Conservation (phyloP, 1,140 invertebrate species). For the Neodiprion fabricii region DNA sequence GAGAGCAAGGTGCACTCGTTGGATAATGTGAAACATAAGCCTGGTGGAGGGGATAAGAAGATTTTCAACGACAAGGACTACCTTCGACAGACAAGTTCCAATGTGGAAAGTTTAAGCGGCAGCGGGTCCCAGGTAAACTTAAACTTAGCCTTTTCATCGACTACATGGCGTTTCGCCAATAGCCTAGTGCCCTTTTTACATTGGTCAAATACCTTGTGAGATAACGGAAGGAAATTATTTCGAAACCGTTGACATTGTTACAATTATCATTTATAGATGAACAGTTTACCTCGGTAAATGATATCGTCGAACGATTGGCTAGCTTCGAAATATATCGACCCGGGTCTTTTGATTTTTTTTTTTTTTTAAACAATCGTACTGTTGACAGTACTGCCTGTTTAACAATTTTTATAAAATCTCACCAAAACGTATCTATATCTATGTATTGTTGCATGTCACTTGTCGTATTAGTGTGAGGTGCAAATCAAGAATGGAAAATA, state of each 20-base stretch:
- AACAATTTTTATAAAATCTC: neutral
- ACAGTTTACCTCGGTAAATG: too few species aligned
- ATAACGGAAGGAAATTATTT: too few species aligned
- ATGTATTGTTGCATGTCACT: neutral
- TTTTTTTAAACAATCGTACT: too few species aligned
- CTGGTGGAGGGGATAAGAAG: conserved; percentile 92
- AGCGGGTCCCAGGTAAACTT: conserved; percentile 72
- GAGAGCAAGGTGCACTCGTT: conserved; percentile 89
- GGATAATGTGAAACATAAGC: conserved; percentile 92
- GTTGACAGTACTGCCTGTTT: neutral
- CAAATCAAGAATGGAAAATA: too few species aligned
- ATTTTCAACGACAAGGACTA: conserved; percentile 96
- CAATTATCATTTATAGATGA: too few species aligned
- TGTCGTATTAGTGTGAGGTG: neutral
- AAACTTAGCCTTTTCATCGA: neutral
- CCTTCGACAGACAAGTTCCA: conserved; percentile 79
- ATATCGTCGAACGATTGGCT: too few species aligned
- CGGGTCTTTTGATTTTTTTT: too few species aligned
- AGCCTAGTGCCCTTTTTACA: neutral
- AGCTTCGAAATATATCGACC: too few species aligned
- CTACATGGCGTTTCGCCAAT: neutral
- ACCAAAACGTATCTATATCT: neutral
- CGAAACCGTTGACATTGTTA: too few species aligned
- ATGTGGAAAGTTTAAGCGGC: conserved; percentile 66
- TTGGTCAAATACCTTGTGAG: neutral